Evolutionary conservation across 1,140 invertebrate species (phyloP).

Genomic region (Drosophila miranda): DNA sequence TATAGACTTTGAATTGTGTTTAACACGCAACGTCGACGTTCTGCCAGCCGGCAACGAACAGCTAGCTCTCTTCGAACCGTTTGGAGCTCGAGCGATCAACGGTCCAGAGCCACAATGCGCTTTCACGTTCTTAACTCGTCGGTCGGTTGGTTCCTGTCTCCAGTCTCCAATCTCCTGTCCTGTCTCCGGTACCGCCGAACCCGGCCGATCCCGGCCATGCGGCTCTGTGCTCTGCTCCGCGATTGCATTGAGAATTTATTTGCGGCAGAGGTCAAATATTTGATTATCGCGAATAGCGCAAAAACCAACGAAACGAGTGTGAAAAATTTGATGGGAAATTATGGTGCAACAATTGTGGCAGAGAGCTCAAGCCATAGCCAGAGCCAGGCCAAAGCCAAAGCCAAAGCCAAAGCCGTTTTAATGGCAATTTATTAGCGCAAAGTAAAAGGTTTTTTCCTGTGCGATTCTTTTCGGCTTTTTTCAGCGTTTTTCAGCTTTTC

Average conservation of each 20-base stretch:
- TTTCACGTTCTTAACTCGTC: slow-evolving; percentile 65
- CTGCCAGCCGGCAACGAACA: slow-evolving; percentile 29
- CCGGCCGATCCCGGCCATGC: slow-evolving; percentile 26
- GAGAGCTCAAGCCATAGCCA: slow-evolving; percentile 28
- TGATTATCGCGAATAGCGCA: slow-evolving; percentile 72
- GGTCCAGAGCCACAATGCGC: slow-evolving; percentile 49
- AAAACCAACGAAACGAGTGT: slow-evolving; percentile 63
- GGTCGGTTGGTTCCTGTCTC: slow-evolving; percentile 21
- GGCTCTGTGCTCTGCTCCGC: slow-evolving; percentile 16
- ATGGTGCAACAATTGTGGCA: slow-evolving; percentile 78
- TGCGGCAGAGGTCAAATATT: slow-evolving; percentile 81
- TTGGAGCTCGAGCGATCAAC: not conserved
- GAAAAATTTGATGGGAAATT: slow-evolving; percentile 82
- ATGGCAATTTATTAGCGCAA: slow-evolving; percentile 78
- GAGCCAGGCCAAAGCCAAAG: not conserved
- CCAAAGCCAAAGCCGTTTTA: slow-evolving; percentile 63
- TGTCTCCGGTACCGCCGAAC: slow-evolving; percentile 1
- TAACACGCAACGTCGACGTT: slow-evolving; percentile 79
- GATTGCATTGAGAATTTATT: slow-evolving; percentile 81
- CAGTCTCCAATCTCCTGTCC: slow-evolving; percentile 19
- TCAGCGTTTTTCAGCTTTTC: slow-evolving; percentile 19
- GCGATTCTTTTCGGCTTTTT: slow-evolving; percentile 23
- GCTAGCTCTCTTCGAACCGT: slow-evolving; percentile 1
- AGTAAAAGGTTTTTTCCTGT: slow-evolving; percentile 68
- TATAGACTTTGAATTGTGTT: slow-evolving; percentile 82